A percentile compares a stretch with the other conserved stretches of the same genome.
Evolutionary conservation across 2,888 invertebrate species (phyloP).

Genomic region (Megalurothrips usitatus): DNA sequence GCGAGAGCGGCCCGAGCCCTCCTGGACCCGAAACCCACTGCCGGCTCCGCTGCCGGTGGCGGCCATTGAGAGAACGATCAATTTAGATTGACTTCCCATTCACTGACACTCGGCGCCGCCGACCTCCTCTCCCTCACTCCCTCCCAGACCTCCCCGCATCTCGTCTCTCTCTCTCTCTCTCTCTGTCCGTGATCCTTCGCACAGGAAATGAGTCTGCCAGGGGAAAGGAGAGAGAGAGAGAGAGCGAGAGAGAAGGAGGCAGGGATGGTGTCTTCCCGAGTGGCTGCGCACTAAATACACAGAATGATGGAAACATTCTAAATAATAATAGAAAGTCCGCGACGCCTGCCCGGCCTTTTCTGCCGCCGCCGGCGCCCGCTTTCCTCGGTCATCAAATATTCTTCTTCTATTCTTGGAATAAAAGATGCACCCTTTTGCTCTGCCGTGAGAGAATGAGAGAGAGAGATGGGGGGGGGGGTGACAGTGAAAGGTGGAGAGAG

Average conservation of each 20-base stretch:
- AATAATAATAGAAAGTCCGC: background rate
- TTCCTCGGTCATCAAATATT: background rate
- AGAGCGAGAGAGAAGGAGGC: background rate
- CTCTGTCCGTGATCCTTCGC: background rate
- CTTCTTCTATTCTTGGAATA: conserved; percentile 10
- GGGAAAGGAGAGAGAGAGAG: too few species aligned
- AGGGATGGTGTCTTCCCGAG: background rate
- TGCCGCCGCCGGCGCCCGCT: background rate
- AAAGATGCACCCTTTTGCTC: background rate
- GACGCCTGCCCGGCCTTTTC: too few species aligned
- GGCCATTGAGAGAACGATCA: too few species aligned
- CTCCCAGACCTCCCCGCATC: background rate
- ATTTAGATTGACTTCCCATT: too few species aligned
- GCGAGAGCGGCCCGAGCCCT: too few species aligned
- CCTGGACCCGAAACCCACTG: too few species aligned
- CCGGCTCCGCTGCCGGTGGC: too few species aligned
- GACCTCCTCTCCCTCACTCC: background rate
- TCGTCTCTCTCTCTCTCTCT: background rate
- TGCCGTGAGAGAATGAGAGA: background rate
- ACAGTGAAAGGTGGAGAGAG: too few species aligned
- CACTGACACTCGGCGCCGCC: background rate
- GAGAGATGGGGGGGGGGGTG: background rate
- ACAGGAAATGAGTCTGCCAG: background rate
- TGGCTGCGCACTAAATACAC: conserved; percentile 20
- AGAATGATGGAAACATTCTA: conserved; percentile 25